Base-by-base conservation (phyloP, 2,113 vertebrate genomes). In the Gymnobelideus leadbeateri region DNA sequence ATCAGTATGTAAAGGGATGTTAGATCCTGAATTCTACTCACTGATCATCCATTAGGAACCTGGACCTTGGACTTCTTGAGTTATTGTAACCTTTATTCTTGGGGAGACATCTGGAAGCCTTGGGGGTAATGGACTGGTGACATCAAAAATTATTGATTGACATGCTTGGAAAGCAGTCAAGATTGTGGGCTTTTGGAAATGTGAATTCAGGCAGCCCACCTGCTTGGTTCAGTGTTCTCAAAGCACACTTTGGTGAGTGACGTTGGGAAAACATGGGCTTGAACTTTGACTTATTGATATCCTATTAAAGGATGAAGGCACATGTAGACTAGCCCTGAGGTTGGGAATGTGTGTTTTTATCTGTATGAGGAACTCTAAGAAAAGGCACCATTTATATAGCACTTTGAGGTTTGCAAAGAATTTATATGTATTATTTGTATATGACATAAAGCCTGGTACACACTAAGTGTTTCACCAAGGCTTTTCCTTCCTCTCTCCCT, bases 211-310 rank as follows among this genome's bases (percentile, higher is more conserved):
- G 31, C 3, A 37, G 21, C n/a, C 11, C 1, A 3, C 31, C 47
- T 49, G 6, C 2, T 46, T 89, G 25, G 37, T 1, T 68, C 3
- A 0, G 2, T 28, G 0, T 89, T n/a, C 43, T 84, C 89, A 43
- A 8, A n/a, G 55, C n/a, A 7, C 90, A 28, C 0, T 51, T 49
- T 0, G 2, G 52, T 26, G 46, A 51, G 25, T 10, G 84, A 61
- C 12, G 28, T 8, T 54, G n/a, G 23, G 49, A 6, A 90, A 50
- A 28, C 23, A 49, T 1, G 23, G 21, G 8, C 31, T 4, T 90
- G 92, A 89, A 77, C 94, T 93, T 92, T 91, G 92, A 43, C 77
- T 91, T 54, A 0, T 24, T 28, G 95, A 90, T 93, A 91, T 51
- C 50, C 50, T 51, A 51, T 7, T 51, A 51, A n/a, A 84, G 68